phyloP scores from a whole-genome alignment of 2,888 invertebrate species.

The Dromius quadrimaculatus region DNA sequence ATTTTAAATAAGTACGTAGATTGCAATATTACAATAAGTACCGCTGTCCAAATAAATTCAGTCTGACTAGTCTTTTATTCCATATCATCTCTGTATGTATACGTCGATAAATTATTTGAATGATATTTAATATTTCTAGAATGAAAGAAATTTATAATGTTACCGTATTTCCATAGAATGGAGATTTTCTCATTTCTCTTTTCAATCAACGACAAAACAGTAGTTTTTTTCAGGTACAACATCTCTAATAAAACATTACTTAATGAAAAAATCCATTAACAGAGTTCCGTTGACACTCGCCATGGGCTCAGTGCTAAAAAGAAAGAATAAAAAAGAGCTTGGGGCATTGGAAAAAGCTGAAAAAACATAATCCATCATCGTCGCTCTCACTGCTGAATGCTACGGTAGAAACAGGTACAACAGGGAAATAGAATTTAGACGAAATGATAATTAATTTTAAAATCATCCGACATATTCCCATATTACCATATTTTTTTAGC shows the following conservation, averaged over 20 bases:
- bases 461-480: too few species aligned
- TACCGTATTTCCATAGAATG: too few species aligned
- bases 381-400: neutral
- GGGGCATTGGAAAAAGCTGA: conserved; percentile 4
- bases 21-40: too few species aligned
- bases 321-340: conserved; percentile 10
- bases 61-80: too few species aligned
- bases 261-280: conserved; percentile 45
- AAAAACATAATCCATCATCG: conserved; percentile 45
- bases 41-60: too few species aligned
- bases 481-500: too few species aligned
- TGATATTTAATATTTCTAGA: too few species aligned
- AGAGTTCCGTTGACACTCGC: conserved; percentile 34
- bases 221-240: conserved; percentile 35
- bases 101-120: too few species aligned
- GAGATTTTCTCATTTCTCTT: conserved; percentile 12
- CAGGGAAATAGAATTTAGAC: neutral
- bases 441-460: neutral
- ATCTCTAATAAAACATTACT: conserved; percentile 36
- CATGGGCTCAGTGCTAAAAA: conserved; percentile 23
- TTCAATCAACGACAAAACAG: conserved; percentile 19
- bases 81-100: too few species aligned
- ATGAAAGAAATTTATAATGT: too few species aligned
- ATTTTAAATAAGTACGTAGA: too few species aligned
- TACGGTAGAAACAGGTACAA: neutral